Evolutionary conservation across 2,113 vertebrate genomes (phyloP).

Genomic region (Benitochromis conjunctus): DNA sequence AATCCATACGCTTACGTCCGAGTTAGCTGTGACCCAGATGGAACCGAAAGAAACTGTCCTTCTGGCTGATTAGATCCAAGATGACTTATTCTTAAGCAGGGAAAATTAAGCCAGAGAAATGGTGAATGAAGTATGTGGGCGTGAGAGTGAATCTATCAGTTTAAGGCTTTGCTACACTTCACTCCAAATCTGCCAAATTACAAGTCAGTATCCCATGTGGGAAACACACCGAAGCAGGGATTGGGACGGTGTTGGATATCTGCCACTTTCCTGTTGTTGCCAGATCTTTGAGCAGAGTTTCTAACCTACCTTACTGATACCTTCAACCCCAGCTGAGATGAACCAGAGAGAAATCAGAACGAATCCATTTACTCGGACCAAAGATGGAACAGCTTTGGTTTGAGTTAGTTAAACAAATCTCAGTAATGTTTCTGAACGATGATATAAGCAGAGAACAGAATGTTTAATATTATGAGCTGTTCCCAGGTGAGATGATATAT

Average conservation of each 20-base stretch:
- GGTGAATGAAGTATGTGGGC: background rate
- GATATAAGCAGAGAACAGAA: background rate
- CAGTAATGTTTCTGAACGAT: rapidly evolving
- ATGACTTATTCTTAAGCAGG: background rate
- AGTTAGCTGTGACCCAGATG: background rate
- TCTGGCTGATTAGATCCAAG: background rate
- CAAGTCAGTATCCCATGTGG: background rate
- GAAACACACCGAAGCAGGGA: background rate
- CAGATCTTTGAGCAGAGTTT: background rate
- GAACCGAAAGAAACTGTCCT: background rate
- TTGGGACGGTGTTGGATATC: background rate
- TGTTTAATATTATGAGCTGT: background rate
- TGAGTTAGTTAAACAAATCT: background rate
- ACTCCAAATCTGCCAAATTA: background rate
- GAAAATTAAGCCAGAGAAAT: background rate
- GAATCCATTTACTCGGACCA: background rate
- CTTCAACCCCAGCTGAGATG: background rate
- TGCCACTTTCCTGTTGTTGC: background rate
- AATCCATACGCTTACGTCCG: no score
- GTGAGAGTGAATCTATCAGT: background rate
- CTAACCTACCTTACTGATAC: background rate
- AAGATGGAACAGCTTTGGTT: background rate
- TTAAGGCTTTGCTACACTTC: background rate
- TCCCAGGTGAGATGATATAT: background rate
- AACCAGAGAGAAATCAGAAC: background rate